These are phyloP conservation scores for Pantherophis alleghaniensis DNA, from an alignment of 2,797 vertebrate genomes.

Conservation along the genomic window DNA sequence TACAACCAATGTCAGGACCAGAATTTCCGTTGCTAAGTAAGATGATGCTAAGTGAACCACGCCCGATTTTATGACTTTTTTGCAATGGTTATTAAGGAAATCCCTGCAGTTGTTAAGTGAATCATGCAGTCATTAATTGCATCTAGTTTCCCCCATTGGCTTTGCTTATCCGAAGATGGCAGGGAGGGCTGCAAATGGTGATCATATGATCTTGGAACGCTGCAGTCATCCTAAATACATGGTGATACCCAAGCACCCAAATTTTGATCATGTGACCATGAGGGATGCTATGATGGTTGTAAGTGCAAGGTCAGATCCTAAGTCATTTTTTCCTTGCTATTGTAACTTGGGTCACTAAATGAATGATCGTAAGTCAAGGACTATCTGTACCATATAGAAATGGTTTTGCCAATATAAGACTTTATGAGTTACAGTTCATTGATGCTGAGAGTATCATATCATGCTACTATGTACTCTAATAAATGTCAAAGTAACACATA, in stretches of 20 bases:
- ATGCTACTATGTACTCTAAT: background rate
- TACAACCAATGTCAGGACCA: no score
- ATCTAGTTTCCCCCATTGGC: background rate
- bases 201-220: background rate
- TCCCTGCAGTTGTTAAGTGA: no score
- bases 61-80: no score
- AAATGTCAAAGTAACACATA: background rate
- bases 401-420: background rate
- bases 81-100: no score
- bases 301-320: background rate
- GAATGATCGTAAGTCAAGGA: background rate
- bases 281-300: background rate
- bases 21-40: no score
- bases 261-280: background rate
- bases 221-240: background rate
- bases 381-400: background rate
- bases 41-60: no score
- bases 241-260: background rate
- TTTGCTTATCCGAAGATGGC: background rate
- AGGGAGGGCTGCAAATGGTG: background rate
- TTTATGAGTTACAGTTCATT: background rate
- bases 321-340: background rate
- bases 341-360: background rate
- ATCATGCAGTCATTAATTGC: background rate
- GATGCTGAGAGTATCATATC: background rate